A percentile compares a stretch with the other conserved stretches of the same genome.
Conservation (phyloP, 2,797 vertebrate species). For the Huso huso region DNA sequence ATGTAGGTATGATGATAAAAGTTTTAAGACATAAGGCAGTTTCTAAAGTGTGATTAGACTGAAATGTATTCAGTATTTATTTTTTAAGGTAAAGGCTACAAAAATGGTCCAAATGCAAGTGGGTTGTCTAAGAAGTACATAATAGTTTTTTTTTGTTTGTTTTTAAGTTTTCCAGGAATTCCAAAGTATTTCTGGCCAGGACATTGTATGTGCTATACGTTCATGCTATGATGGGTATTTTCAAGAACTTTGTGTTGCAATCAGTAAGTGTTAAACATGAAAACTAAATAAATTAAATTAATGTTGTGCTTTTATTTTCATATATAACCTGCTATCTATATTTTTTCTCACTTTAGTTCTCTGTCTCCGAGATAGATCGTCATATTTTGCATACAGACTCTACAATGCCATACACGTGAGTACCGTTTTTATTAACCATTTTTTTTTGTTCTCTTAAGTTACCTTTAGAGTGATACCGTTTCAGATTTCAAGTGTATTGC, state of each 20-base stretch:
- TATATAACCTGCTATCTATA: slow-evolving; percentile 1
- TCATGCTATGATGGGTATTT: slow-evolving; percentile 63
- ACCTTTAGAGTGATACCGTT: too few species aligned
- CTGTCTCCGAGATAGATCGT: slow-evolving; percentile 56
- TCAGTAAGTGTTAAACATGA: slow-evolving; percentile 40
- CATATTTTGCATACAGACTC: slow-evolving; percentile 60
- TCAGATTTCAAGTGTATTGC: background rate
- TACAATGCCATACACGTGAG: slow-evolving; percentile 62
- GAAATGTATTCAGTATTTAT: too few species aligned
- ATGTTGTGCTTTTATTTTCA: background rate
- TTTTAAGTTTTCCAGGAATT: slow-evolving; percentile 65
- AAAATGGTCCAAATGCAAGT: too few species aligned
- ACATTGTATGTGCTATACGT: slow-evolving; percentile 55
- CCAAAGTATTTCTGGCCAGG: slow-evolving; percentile 60
- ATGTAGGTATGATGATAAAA: too few species aligned
- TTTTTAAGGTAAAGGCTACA: too few species aligned
- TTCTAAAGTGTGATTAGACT: too few species aligned
- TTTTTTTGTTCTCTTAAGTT: too few species aligned
- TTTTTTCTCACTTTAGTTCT: slow-evolving; percentile 44
- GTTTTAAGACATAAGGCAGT: too few species aligned
- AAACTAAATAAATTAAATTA: background rate
- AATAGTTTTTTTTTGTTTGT: background rate
- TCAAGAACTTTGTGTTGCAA: slow-evolving; percentile 55
- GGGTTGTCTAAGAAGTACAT: too few species aligned
- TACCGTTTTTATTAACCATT: slow-evolving; percentile 17